Base-by-base conservation (phyloP, 2,797 vertebrate species). In the Brachyrhaphis roseni region DNA sequence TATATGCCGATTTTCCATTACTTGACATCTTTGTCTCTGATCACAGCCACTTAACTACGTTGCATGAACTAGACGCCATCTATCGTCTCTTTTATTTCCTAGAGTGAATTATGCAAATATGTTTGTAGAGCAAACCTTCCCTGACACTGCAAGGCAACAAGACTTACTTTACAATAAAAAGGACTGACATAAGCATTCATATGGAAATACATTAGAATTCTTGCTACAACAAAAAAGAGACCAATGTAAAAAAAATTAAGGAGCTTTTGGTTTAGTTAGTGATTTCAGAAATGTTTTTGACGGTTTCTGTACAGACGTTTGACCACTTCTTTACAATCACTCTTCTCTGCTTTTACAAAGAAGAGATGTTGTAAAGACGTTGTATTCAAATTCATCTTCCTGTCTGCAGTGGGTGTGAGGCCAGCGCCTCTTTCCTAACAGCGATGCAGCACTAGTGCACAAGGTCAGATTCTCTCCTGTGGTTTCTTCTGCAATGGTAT, bases 391-490 rank as follows among this genome's bases (percentile, higher is more conserved):
- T 75, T 75, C 49, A 31, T 66, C 84, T 92, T 91, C 83, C 86
- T 91, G 89, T 89, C 74, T 84, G 83, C 77, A 77, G 79, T 15
- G 43, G 72, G 15, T 79, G 43, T 72, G 80, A 85, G 86, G 83
- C 73, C 81, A 5, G 77, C 78, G 78, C 81, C 72, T 78, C n/a
- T 80, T 84, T 84, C n/a, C 43, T 46, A 83, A 87, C 80, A 83
- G 85, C 72, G 4, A 13, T 86, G 86, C 90, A 86, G 85, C 81
- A 83, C 84, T 55, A 76, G 75, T 72, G 6, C 79, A 84, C 93
- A 95, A 95, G 88, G 93, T 95, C 94, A 95, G 92, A 86, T 64
- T 90, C 92, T 90, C 90, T 91, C 84, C 77, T 89, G 90, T 92
- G 91, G 93, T 94, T 96, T 95, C 86, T 87, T 89, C 83, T 91